Evolutionary conservation across 2,113 vertebrate genomes (phyloP), one percentile per base, ranked within the genome.

Genomic region (Nymphicus hollandicus): DNA sequence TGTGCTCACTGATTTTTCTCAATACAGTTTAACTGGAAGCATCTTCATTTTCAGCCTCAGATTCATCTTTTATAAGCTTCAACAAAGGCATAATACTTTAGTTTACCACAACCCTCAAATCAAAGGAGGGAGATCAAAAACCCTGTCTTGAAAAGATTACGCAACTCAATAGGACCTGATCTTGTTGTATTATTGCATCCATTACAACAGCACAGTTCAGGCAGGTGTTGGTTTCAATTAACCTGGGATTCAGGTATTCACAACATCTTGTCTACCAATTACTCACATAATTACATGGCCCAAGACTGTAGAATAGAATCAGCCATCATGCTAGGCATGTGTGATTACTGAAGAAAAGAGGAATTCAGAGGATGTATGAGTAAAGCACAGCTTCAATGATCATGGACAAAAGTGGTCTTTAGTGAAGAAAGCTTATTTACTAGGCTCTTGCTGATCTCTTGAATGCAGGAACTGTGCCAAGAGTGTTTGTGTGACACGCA

Each of bases 311-410:
- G 98, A 98, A 98, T 97, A 97, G 98, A 98, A 97, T 97, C 97
- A 97, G 96, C 98, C 97, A 95, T 96, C 93, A 87, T 86, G 95
- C 96, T 96, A 97, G 97, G 97, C 97, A 95, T 97, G 98, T 98
- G 97, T 97, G 97, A 98, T 98, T 98, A 97, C 87, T 89, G 96
- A 98, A 98, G 97, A 98, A 98, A 97, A 96, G 95, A 97, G 91
- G 93, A 95, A 94, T 98, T 97, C 97, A 92, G 96, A 97, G 95
- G 94, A 91, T 97, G 80, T 86, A 91, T 95, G 96, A 93, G 94
- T 89, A 92, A 97, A 97, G 95, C 91, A 97, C 97, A 96, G 96
- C 96, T 97, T 89, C 81, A 78, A 93, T 96, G 95, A 90, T 97
- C 94, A 87, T 78, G 88, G 90, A 97, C 96, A 98, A 96, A 96